Evolutionary conservation across 2,113 vertebrate species (phyloP).

Genomic region (Gymnorhina tibicen): DNA sequence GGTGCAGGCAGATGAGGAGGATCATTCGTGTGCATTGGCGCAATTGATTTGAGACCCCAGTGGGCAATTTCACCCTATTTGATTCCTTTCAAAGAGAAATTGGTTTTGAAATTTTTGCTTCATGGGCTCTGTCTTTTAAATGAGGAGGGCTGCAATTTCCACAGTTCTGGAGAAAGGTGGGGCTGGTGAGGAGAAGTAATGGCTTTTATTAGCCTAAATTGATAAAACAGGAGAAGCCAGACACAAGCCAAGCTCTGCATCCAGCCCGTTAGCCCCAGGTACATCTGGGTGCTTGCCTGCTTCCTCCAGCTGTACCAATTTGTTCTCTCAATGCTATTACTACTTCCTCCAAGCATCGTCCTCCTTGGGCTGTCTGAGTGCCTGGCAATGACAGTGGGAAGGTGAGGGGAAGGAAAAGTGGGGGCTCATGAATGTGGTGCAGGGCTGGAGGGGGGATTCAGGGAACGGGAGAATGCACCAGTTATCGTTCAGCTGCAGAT

Average conservation of each 20-base stretch:
- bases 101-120: too few relatives aligned
- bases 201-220: not conserved
- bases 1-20: fast-evolving
- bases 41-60: not conserved
- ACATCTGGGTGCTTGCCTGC: not conserved
- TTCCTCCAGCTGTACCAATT: conserved; percentile 38
- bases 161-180: not conserved
- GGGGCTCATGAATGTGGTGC: fast-evolving
- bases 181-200: not conserved
- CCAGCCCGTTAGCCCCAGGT: not conserved
- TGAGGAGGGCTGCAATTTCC: not conserved
- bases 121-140: not conserved
- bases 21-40: fast-evolving
- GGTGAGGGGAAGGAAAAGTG: not conserved
- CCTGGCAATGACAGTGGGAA: not conserved
- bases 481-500: not conserved
- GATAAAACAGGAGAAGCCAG: not conserved
- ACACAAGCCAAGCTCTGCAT: not conserved
- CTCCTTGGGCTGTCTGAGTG: not conserved
- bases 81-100: not conserved
- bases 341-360: not conserved
- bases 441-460: not conserved
- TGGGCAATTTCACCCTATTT: not conserved
- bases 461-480: not conserved
- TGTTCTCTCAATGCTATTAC: not conserved